Percentiles rank a stretch among this genome's conserved stretches.
Evolutionary conservation across 2,113 vertebrate species (phyloP).

Genomic region (Bucco capensis): DNA sequence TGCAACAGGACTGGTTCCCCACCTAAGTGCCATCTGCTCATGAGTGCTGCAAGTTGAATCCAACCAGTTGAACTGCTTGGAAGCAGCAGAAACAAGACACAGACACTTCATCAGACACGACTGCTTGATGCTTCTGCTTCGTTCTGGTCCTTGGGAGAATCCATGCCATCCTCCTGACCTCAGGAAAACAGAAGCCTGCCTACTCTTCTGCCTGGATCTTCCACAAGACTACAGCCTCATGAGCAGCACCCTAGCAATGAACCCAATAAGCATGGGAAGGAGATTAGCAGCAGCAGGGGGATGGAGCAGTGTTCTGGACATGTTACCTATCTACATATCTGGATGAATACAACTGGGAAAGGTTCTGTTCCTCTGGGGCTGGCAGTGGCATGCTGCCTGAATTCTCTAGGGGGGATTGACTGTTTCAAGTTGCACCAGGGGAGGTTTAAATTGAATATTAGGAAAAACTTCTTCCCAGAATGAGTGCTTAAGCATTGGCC

Average conservation of each 20-base stretch:
- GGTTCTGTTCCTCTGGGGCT: neutral
- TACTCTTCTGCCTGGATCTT: neutral
- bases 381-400: rapidly evolving
- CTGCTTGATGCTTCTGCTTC: neutral
- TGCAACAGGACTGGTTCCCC: neutral
- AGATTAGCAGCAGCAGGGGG: neutral
- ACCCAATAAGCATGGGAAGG: neutral
- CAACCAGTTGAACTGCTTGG: neutral
- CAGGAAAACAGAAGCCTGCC: neutral
- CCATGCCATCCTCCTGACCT: neutral
- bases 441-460: too few species aligned
- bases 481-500: too few species aligned
- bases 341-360: neutral
- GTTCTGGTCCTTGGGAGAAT: neutral
- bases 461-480: too few species aligned
- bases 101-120: neutral
- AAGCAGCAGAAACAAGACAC: neutral
- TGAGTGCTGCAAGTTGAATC: neutral
- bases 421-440: too few species aligned
- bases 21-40: slow-evolving; percentile 38
- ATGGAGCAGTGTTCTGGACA: neutral
- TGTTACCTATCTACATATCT: neutral
- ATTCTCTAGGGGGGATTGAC: neutral
- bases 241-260: neutral
- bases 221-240: neutral